These are phyloP conservation scores for Stenotaenia linearis DNA, from an alignment of 2,888 invertebrate species.

Conservation along the genomic window DNA sequence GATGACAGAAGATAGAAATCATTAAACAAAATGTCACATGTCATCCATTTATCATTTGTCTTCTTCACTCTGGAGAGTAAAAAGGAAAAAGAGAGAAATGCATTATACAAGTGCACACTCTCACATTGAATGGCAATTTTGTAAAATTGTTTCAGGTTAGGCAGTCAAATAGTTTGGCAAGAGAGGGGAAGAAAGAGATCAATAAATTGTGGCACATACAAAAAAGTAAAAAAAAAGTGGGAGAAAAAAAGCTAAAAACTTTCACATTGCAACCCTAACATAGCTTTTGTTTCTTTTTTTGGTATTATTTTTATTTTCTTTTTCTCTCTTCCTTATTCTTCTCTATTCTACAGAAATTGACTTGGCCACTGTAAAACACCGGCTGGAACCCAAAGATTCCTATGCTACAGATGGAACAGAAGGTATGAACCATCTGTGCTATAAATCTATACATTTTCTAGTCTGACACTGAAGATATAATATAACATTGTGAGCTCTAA, in stretches of 20 bases:
- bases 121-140: background rate
- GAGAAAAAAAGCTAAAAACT: background rate
- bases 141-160: background rate
- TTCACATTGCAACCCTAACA: background rate
- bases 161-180: background rate
- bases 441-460: slow-evolving; percentile 1
- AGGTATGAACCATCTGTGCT: slow-evolving; percentile 21
- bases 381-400: slow-evolving; percentile 28
- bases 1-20: background rate
- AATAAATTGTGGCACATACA: background rate
- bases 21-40: background rate
- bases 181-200: background rate
- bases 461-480: background rate
- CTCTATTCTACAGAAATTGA: slow-evolving; percentile 29
- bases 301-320: background rate
- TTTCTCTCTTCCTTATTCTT: background rate
- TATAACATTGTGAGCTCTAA: background rate
- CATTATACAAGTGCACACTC: background rate
- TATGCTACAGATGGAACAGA: slow-evolving; percentile 29
- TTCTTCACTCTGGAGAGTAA: background rate
- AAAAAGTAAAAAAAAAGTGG: background rate
- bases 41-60: background rate
- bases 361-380: slow-evolving; percentile 30
- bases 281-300: background rate
- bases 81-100: background rate